Conservation (phyloP, 2,797 vertebrate genomes). For the Echeneis naucrates region DNA sequence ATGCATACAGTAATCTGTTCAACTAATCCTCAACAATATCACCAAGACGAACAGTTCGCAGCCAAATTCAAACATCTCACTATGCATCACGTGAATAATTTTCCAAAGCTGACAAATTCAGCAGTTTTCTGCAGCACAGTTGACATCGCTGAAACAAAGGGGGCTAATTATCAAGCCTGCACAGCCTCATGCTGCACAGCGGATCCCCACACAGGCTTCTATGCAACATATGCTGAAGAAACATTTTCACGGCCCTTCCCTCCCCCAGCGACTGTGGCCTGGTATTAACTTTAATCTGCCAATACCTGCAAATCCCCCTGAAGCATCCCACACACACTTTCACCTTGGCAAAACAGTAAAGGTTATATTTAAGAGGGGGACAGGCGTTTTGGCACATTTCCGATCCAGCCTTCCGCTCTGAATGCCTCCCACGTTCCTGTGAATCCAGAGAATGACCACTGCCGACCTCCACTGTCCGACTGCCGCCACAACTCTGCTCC, state of each 20-base stretch:
- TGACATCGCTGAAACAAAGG: constrained; percentile 20
- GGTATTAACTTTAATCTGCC: constrained; percentile 68
- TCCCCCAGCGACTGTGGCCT: constrained; percentile 36
- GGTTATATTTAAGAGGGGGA: constrained; percentile 47
- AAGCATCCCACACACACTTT: constrained; percentile 36
- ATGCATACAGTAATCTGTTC: too few species aligned
- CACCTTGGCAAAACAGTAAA: constrained; percentile 64
- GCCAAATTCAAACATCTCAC: neutral
- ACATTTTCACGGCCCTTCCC: constrained; percentile 54
- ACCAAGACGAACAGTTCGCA: too few species aligned
- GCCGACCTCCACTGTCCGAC: constrained; percentile 15
- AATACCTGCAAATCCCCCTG: constrained; percentile 65
- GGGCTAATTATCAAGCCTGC: constrained; percentile 44
- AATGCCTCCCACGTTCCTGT: constrained; percentile 53
- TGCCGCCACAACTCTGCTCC: constrained; percentile 35
- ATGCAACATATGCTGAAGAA: constrained; percentile 58
- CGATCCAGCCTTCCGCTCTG: constrained; percentile 26
- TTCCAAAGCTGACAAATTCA: constrained; percentile 11
- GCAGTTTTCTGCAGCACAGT: constrained; percentile 19
- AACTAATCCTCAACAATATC: too few species aligned
- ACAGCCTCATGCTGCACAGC: constrained; percentile 24
- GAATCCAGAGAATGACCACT: constrained; percentile 47
- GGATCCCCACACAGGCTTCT: constrained; percentile 17
- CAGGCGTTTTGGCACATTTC: constrained; percentile 55
- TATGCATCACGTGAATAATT: constrained; percentile 4